Percentiles rank a stretch among this genome's conserved stretches.
Evolutionary conservation across 2,113 vertebrate species (phyloP).

Genomic region (Gambusia affinis): DNA sequence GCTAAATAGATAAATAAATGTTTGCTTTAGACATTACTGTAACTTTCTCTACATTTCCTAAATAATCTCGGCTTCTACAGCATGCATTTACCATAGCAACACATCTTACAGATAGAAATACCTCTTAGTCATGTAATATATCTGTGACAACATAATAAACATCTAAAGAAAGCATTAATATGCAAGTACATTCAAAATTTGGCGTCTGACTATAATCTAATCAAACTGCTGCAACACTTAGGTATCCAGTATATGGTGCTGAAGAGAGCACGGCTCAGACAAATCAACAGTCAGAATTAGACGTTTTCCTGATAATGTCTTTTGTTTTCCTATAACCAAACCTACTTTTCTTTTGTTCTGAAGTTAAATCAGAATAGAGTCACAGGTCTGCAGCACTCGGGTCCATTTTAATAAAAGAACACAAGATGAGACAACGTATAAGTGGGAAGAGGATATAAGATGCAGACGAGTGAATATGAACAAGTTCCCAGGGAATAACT

Average conservation of each 20-base stretch:
- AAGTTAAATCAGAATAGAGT: slow-evolving; percentile 57
- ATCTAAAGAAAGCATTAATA: too few relatives aligned
- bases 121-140: too few relatives aligned
- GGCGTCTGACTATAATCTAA: slow-evolving; percentile 6
- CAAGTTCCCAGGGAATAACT: slow-evolving; percentile 11
- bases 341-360: slow-evolving; percentile 34
- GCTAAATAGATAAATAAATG: neutral
- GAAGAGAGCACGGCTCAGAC: neutral
- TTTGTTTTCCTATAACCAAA: slow-evolving; percentile 19
- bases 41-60: neutral
- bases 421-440: slow-evolving; percentile 42
- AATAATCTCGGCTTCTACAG: neutral
- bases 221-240: neutral
- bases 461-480: slow-evolving; percentile 33
- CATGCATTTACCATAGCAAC: too few relatives aligned
- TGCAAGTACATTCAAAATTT: neutral
- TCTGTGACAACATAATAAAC: too few relatives aligned
- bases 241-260: slow-evolving; percentile 14
- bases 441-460: slow-evolving; percentile 39
- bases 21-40: neutral
- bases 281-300: slow-evolving; percentile 34
- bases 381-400: slow-evolving; percentile 39
- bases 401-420: slow-evolving; percentile 66
- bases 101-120: too few relatives aligned
- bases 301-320: slow-evolving; percentile 40